Conservation (phyloP, 2,113 vertebrate species). For the Leucosticte australis region DNA sequence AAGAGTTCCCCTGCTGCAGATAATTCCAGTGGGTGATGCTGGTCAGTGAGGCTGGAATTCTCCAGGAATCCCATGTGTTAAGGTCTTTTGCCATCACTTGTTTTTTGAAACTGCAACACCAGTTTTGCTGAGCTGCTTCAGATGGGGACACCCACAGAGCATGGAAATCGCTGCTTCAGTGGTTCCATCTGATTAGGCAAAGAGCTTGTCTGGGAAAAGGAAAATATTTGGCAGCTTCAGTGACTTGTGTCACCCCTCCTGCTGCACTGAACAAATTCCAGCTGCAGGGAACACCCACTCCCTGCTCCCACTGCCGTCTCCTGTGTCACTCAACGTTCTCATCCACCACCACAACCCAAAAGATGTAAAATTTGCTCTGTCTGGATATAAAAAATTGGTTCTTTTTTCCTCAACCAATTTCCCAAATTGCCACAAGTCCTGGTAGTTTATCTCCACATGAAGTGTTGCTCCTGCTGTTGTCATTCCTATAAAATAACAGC, state of each 20-base stretch:
- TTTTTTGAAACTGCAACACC: not conserved
- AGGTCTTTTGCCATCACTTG: not conserved
- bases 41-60: not conserved
- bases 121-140: not conserved
- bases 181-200: not conserved
- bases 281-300: not conserved
- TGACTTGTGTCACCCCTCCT: not conserved
- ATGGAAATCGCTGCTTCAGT: not conserved
- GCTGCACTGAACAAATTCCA: not conserved
- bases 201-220: not conserved
- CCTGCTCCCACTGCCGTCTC: not conserved
- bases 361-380: not conserved
- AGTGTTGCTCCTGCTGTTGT: not conserved
- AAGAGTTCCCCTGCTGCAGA: not conserved
- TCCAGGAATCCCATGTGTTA: not conserved
- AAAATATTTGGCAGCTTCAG: not conserved
- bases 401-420: not conserved
- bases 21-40: not conserved
- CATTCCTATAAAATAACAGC: not conserved
- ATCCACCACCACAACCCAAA: not conserved
- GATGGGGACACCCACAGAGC: not conserved
- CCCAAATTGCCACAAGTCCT: not conserved
- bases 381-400: not conserved
- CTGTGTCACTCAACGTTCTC: fast-evolving
- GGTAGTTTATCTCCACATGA: not conserved